Conservation (phyloP, 2,888 invertebrate genomes). For the Pristionchus entomophagus region DNA sequence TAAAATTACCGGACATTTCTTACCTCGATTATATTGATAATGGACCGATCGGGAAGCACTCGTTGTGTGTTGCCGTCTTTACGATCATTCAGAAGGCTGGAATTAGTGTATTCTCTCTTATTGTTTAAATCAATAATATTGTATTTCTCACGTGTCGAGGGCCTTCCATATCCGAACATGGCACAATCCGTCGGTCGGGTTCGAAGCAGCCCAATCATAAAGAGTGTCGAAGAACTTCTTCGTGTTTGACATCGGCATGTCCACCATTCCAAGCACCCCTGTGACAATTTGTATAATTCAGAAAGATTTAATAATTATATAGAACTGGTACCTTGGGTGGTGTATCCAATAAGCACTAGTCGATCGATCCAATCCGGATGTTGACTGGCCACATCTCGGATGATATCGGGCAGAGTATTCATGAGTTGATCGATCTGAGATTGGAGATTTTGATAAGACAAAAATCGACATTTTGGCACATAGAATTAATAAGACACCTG, state of each 20-base stretch:
- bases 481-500: conserved; percentile 50
- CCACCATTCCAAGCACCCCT: conserved; percentile 17
- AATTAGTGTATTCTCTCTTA: too few species aligned
- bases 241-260: not conserved
- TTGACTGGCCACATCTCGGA: conserved; percentile 59
- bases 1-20: not conserved
- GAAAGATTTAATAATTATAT: not conserved
- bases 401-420: conserved; percentile 55
- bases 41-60: not conserved
- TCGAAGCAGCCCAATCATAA: not conserved
- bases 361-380: conserved; percentile 55
- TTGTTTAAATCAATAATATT: not conserved
- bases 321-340: not conserved
- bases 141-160: not conserved
- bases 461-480: not conserved
- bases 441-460: not conserved
- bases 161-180: conserved; percentile 20
- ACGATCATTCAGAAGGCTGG: not conserved
- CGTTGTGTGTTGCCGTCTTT: not conserved
- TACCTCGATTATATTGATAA: conserved; percentile 16
- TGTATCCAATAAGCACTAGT: conserved; percentile 23
- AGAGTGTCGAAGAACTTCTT: conserved; percentile 13
- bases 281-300: not conserved
- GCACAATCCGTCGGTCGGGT: not conserved
- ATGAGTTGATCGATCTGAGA: conserved; percentile 52